phyloP scores from a whole-genome alignment of 2,113 vertebrate genomes.

The Spea multiplicata region DNA sequence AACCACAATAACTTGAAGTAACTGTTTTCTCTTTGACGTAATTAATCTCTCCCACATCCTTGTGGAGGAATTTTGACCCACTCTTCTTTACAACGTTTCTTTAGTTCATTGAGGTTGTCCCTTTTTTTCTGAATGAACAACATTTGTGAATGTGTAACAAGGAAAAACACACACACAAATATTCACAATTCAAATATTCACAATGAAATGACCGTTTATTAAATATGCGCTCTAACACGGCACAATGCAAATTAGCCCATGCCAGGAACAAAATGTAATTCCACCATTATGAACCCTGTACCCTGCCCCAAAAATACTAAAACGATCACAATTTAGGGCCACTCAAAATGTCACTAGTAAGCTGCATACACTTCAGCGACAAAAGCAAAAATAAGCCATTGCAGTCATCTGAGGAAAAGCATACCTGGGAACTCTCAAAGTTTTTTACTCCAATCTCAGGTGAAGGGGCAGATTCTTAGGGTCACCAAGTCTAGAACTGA shows the following conservation, averaged over 20 bases:
- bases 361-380: constrained; percentile 57
- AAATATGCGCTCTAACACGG: constrained; percentile 57
- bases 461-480: too few relatives aligned
- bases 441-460: too few relatives aligned
- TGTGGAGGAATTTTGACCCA: too few relatives aligned
- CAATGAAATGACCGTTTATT: constrained; percentile 69
- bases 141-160: constrained; percentile 16
- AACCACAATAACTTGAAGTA: too few relatives aligned
- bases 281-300: constrained; percentile 30
- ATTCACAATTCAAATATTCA: too few relatives aligned
- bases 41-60: too few relatives aligned
- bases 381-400: constrained; percentile 34
- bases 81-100: too few relatives aligned
- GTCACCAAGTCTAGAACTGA: too few relatives aligned
- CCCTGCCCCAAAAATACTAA: constrained; percentile 45
- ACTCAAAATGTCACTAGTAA: constrained; percentile 63
- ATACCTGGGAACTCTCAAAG: too few relatives aligned
- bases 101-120: too few relatives aligned
- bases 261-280: constrained; percentile 66
- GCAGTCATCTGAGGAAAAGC: not conserved
- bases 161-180: constrained; percentile 68
- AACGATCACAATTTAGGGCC: constrained; percentile 65
- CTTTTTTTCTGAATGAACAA: too few relatives aligned
- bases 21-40: too few relatives aligned
- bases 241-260: constrained; percentile 65